A percentile compares a stretch with the other conserved stretches of the same genome.
phyloP scores from a whole-genome alignment of 2,888 invertebrate genomes.

The Brenthis daphne region DNA sequence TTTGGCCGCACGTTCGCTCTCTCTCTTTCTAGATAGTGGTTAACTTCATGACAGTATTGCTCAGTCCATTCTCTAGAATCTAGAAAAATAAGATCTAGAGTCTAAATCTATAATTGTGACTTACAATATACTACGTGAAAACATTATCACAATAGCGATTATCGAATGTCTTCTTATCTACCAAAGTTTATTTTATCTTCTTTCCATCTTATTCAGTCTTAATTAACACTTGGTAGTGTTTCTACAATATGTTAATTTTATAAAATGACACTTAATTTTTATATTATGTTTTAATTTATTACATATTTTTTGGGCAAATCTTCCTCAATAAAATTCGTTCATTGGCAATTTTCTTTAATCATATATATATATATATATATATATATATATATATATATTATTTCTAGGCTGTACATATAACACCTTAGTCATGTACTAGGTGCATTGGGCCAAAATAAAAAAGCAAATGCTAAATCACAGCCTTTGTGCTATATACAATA shows the following conservation, averaged over 20 bases:
- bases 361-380: background rate
- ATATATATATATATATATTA: background rate
- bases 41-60: too few relatives aligned
- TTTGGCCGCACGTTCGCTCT: too few relatives aligned
- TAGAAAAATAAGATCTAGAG: too few relatives aligned
- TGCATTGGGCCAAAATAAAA: slow-evolving; percentile 7
- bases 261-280: background rate
- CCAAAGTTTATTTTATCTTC: too few relatives aligned
- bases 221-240: slow-evolving; percentile 7
- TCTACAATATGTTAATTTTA: background rate
- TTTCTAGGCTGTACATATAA: background rate
- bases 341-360: background rate
- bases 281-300: background rate
- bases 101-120: too few relatives aligned
- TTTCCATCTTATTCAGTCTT: slow-evolving; percentile 13
- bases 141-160: too few relatives aligned
- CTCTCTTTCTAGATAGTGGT: too few relatives aligned
- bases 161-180: too few relatives aligned
- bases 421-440: background rate
- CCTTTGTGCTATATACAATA: slow-evolving; percentile 12
- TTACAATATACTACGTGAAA: too few relatives aligned
- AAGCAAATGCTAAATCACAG: slow-evolving; percentile 30
- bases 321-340: too few relatives aligned
- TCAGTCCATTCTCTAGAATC: too few relatives aligned
- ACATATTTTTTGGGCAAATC: too few relatives aligned